These are phyloP conservation scores for Myotis planiceps DNA, from an alignment of 2,797 vertebrate genomes.

Conservation along the genomic window DNA sequence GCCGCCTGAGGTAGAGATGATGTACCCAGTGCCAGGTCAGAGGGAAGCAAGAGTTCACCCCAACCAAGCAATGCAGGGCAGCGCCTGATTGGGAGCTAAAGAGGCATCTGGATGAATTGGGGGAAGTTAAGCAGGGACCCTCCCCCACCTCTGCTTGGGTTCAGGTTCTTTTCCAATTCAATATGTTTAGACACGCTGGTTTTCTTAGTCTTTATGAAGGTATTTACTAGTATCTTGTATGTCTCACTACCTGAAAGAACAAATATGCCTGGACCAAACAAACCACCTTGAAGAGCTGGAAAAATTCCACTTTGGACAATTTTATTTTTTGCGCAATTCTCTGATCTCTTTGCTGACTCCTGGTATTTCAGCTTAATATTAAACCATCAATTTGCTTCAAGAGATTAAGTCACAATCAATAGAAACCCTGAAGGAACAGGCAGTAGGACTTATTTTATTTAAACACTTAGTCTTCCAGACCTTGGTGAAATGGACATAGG, in stretches of 20 bases:
- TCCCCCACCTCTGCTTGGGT: background rate
- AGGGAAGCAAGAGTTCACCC: background rate
- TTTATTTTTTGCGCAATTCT: conserved; percentile 33
- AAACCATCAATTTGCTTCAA: conserved; percentile 65
- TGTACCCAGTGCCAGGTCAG: background rate
- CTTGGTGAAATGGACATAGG: background rate
- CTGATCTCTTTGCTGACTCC: conserved; percentile 46
- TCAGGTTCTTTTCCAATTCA: background rate
- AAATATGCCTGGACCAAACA: background rate
- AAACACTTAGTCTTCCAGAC: background rate
- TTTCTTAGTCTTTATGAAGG: conserved; percentile 11
- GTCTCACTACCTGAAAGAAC: background rate
- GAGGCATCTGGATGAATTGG: background rate
- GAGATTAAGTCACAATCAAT: conserved; percentile 66
- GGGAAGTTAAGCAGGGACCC: background rate
- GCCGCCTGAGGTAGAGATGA: background rate
- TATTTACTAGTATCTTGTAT: conserved; percentile 16
- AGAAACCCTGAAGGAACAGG: conserved; percentile 35
- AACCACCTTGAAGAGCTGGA: background rate
- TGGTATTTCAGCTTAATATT: conserved; percentile 60
- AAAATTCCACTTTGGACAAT: conserved; percentile 15
- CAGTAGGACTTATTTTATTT: conserved; percentile 32
- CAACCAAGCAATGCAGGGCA: too few relatives aligned
- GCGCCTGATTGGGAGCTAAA: background rate
- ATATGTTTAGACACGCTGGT: background rate